These are phyloP conservation scores for Calycopis cecrops DNA, from an alignment of 1,140 invertebrate species.

Conservation along the genomic window DNA sequence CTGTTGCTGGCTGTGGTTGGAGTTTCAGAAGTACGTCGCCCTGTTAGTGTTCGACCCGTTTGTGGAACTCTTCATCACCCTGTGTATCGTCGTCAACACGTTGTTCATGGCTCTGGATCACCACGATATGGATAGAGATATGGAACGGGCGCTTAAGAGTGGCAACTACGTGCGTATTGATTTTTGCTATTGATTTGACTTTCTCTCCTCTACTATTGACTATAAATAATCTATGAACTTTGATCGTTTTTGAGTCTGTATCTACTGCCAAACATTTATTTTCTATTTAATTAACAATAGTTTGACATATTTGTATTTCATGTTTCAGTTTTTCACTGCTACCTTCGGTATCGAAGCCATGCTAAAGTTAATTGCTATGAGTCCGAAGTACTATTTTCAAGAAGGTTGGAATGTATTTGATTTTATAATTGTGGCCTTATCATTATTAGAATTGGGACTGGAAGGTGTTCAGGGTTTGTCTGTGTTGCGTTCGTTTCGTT, in stretches of 20 bases:
- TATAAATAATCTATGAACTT: conserved; percentile 6
- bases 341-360: conserved; percentile 98
- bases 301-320: not conserved
- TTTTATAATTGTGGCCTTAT: conserved; percentile 97
- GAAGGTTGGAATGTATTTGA: conserved; percentile 99
- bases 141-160: conserved; percentile 89
- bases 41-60: conserved; percentile 98
- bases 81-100: conserved; percentile 98
- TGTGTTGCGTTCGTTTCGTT: conserved; percentile 96
- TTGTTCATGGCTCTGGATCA: conserved; percentile 98
- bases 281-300: no score
- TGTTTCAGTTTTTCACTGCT: conserved; percentile 94
- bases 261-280: no score
- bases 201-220: conserved; percentile 13
- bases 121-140: conserved; percentile 92
- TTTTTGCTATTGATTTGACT: not conserved
- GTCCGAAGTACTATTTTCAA: conserved; percentile 98
- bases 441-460: conserved; percentile 93
- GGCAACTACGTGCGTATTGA: conserved; percentile 93
- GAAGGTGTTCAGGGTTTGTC: conserved; percentile 96
- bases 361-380: conserved; percentile 96
- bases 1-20: conserved; percentile 93
- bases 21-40: conserved; percentile 92
- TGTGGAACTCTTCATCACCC: conserved; percentile 97
- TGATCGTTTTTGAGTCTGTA: not conserved